Evolutionary conservation across 2,797 vertebrate genomes (phyloP).

Genomic region (Sebastes umbrosus): DNA sequence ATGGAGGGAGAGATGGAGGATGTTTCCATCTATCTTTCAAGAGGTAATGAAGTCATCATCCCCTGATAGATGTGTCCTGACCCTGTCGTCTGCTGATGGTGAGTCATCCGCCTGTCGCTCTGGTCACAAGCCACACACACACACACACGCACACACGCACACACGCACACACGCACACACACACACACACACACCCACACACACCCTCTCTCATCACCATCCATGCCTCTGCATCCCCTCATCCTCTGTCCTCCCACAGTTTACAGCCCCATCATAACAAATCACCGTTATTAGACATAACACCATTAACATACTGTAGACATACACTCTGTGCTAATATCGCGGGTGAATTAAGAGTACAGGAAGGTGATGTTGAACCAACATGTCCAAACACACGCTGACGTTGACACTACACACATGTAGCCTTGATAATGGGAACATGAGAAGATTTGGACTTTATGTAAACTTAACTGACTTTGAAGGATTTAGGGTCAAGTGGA

Average conservation of each 20-base stretch:
- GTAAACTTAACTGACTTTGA: constrained; percentile 22
- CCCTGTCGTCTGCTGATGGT: constrained; percentile 49
- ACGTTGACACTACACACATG: constrained; percentile 40
- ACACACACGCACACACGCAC: background rate
- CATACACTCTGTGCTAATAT: constrained; percentile 20
- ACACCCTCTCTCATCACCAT: background rate
- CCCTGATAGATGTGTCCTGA: constrained; percentile 40
- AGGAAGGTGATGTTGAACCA: constrained; percentile 56
- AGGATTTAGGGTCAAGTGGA: constrained; percentile 6
- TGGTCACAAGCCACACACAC: background rate
- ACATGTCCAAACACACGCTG: constrained; percentile 55
- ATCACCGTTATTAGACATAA: constrained; percentile 57
- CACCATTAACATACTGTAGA: constrained; percentile 43
- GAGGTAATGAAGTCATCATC: constrained; percentile 68
- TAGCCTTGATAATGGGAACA: constrained; percentile 5
- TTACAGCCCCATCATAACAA: constrained; percentile 67
- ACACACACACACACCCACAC: background rate
- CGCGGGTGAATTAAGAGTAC: constrained; percentile 24
- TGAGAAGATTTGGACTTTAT: constrained; percentile 4
- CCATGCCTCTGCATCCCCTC: background rate
- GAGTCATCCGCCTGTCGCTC: constrained; percentile 49
- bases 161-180: too few relatives aligned
- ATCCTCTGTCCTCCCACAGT: constrained; percentile 31
- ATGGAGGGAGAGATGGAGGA: constrained; percentile 22
- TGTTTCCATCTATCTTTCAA: constrained; percentile 63